phyloP scores from a whole-genome alignment of 2,797 vertebrate genomes.

The Sebastes trivittatus region DNA sequence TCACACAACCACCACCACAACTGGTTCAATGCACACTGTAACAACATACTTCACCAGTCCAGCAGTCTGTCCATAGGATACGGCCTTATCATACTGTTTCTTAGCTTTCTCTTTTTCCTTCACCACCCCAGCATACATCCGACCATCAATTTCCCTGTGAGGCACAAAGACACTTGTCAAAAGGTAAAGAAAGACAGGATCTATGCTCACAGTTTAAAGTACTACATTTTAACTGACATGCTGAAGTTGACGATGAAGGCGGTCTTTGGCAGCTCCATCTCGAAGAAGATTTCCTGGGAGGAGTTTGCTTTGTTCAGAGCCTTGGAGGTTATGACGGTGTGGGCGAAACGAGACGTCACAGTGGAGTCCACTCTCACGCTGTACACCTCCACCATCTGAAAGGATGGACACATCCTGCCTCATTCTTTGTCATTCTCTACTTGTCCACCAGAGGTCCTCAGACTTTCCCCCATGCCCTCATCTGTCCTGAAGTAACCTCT shows the following conservation, averaged over 20 bases:
- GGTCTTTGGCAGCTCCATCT: slow-evolving; percentile 92
- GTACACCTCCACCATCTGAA: slow-evolving; percentile 74
- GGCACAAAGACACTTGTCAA: slow-evolving; percentile 5
- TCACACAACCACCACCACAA: not conserved
- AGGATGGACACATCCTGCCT: not conserved
- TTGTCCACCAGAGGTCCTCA: not conserved
- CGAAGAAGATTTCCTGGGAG: slow-evolving; percentile 88
- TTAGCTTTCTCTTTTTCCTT: slow-evolving; percentile 90
- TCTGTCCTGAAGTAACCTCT: not conserved
- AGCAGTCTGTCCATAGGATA: slow-evolving; percentile 87
- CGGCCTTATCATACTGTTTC: slow-evolving; percentile 89
- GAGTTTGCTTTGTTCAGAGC: slow-evolving; percentile 85
- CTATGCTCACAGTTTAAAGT: not conserved
- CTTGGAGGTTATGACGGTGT: slow-evolving; percentile 89
- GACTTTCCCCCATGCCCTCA: too few relatives aligned
- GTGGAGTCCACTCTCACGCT: slow-evolving; percentile 87
- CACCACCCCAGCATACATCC: slow-evolving; percentile 84
- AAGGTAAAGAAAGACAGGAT: not conserved
- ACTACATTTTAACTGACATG: slow-evolving; percentile 85
- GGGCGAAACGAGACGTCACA: slow-evolving; percentile 90
- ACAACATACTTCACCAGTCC: slow-evolving; percentile 88
- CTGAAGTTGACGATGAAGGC: slow-evolving; percentile 95
- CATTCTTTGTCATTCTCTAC: not conserved
- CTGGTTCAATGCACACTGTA: not conserved
- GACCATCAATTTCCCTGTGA: slow-evolving; percentile 86